Base-by-base conservation (phyloP, 2,797 vertebrate species). In the Salarias fasciatus region DNA sequence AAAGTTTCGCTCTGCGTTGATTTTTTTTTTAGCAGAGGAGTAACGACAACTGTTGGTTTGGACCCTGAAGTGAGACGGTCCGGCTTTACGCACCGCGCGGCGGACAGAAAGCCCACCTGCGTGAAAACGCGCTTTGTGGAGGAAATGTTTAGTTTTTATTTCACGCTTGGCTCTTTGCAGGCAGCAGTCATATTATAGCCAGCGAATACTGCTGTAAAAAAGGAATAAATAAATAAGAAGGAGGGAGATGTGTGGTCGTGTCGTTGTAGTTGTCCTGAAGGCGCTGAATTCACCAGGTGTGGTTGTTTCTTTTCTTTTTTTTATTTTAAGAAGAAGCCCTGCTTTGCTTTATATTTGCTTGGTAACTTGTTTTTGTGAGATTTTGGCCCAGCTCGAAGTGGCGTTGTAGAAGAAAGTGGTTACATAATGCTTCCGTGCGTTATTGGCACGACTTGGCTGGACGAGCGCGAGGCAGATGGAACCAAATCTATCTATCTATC, bases 361-460 rank as follows among this genome's bases (percentile, higher is more conserved):
- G 14, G 24, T 31, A 24, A 11, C 53, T 54, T 41, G 13, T n/a
- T 63, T 0, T 42, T 35, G 40, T 51, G 11, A 65, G 42, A 59
- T 45, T 24, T 57, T 9, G 50, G 8, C 3, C 18, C 5, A 44
- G 28, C 42, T 60, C 42, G 36, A 30, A 70, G 65, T 72, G 62
- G 57, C 53, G 75, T 73, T 53, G 66, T 30, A 61, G 63, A 53
- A 53, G 57, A 77, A 79, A 68, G 49, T 81, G 35, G 69, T 90
- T 92, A 88, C 77, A 60, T 90, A 88, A 92, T 83, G 63, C 50
- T 72, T 58, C 58, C 65, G 75, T 76, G 70, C 60, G 53, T 75
- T 76, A 53, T 60, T 78, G 62, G 66, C 56, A 67, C 65, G 56
- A 78, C 53, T 52, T 36, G 69, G 36, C 45, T 44, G 63, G 64